phyloP scores from a whole-genome alignment of 2,797 vertebrate species.

The Oreochromis mossambicus region DNA sequence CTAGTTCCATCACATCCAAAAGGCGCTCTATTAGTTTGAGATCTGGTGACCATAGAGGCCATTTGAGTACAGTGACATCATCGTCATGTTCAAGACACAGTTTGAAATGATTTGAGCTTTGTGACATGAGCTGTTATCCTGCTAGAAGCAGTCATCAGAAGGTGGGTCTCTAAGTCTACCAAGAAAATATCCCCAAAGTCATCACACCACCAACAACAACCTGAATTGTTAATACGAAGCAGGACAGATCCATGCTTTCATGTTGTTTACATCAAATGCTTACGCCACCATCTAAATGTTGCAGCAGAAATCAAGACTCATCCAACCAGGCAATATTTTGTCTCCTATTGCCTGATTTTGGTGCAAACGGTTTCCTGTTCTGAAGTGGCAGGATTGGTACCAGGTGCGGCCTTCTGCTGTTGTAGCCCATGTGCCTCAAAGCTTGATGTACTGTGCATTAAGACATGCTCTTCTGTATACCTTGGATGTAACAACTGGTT shows the following conservation, averaged over 20 bases:
- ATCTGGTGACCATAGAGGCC: not conserved
- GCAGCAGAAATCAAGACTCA: not conserved
- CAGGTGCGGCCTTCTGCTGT: not conserved
- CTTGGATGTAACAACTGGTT: not conserved
- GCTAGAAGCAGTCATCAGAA: not conserved
- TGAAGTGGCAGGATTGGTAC: not conserved
- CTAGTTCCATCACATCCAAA: not conserved
- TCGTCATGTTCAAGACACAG: not conserved
- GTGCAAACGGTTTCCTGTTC: not conserved
- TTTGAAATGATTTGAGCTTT: not conserved
- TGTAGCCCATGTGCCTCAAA: not conserved
- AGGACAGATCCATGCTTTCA: not conserved
- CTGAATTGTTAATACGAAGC: not conserved
- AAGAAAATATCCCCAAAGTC: not conserved
- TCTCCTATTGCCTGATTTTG: not conserved
- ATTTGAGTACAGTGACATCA: not conserved
- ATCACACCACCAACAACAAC: not conserved
- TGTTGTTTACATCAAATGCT: not conserved
- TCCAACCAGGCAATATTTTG: not conserved
- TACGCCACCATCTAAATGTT: not conserved
- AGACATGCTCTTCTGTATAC: not conserved
- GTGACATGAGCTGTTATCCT: not conserved
- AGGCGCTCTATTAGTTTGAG: not conserved
- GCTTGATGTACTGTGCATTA: not conserved
- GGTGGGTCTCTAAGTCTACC: not conserved